phyloP scores from a whole-genome alignment of 2,113 vertebrate species.

The Tylochromis polylepis region DNA sequence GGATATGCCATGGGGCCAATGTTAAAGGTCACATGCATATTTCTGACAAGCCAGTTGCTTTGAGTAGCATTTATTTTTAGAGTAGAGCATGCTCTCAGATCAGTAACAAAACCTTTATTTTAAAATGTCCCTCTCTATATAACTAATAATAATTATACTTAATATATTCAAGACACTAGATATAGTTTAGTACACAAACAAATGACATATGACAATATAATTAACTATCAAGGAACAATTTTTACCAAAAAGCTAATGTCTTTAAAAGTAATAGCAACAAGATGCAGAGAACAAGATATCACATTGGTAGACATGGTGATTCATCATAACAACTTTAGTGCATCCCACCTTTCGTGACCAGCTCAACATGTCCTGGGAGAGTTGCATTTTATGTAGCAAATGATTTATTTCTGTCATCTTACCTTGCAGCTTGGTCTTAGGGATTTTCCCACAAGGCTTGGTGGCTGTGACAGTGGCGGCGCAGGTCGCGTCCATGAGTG shows the following conservation, averaged over 20 bases:
- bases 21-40: not conserved
- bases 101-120: not conserved
- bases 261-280: not conserved
- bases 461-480: constrained; percentile 87
- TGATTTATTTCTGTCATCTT: constrained; percentile 18
- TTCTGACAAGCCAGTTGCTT: not conserved
- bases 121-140: not conserved
- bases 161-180: not conserved
- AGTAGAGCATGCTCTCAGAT: accelerated
- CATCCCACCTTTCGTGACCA: not conserved
- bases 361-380: not conserved
- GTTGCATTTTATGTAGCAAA: not conserved
- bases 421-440: constrained; percentile 95
- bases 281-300: not conserved
- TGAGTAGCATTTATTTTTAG: not conserved
- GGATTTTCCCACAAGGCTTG: constrained; percentile 91
- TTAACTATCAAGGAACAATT: not conserved
- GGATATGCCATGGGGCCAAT: not conserved
- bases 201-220: not conserved
- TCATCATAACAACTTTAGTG: not conserved
- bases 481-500: constrained; percentile 90
- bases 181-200: not conserved
- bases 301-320: not conserved
- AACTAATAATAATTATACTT: not conserved
- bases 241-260: not conserved